Base-by-base conservation (phyloP, 1,140 invertebrate species). In the Diachasmimorpha longicaudata region DNA sequence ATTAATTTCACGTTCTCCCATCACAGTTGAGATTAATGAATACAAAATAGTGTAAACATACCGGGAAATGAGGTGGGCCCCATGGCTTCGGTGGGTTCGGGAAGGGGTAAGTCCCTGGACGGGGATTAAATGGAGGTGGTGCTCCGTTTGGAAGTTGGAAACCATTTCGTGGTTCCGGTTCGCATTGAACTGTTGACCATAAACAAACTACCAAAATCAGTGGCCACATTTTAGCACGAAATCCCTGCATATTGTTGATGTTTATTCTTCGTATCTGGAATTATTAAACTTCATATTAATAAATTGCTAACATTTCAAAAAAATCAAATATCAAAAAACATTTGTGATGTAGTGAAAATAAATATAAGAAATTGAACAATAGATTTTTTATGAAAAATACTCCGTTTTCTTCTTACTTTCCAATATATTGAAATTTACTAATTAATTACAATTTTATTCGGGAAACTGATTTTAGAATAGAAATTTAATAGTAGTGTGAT, bases 1-100 rank as follows among this genome's bases (percentile, higher is more conserved):
- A 69, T 76, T 76, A 77, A 80, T 66, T 75, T 76, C 36, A 13
- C 11, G 46, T 23, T 19, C 16, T 71, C 9, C 23, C 13, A 25
- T 19, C 6, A 8, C 23, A 63, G 6, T n/a, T 6, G 39, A 13
- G 11, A 42, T 42, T 4, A 42, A 42, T 11, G 9, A 42, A 42
- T 42, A 16, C 14, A 52, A 52, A 16, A 52, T 19, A 52, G 14
- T 52, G n/a, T 16, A 16, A 52, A 16, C 14, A 16, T 52, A 52
- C 48, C 48, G 48, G 48, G 19, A 52, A 52, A 16, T 6, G 14
- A 2, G 1, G 0, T 16, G 48, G 48, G 19, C 5, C n/a, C 39
- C 39, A 42, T 42, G 39, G 39, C 13, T 42, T 3, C 9, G 39
- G 39, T 42, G 39, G 39, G 0, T 10, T 42, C 13, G 48, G 14